Percentiles rank a stretch among this genome's conserved stretches.
Evolutionary conservation across 1,140 invertebrate species (phyloP).

Genomic region (Zaprionus inermis): DNA sequence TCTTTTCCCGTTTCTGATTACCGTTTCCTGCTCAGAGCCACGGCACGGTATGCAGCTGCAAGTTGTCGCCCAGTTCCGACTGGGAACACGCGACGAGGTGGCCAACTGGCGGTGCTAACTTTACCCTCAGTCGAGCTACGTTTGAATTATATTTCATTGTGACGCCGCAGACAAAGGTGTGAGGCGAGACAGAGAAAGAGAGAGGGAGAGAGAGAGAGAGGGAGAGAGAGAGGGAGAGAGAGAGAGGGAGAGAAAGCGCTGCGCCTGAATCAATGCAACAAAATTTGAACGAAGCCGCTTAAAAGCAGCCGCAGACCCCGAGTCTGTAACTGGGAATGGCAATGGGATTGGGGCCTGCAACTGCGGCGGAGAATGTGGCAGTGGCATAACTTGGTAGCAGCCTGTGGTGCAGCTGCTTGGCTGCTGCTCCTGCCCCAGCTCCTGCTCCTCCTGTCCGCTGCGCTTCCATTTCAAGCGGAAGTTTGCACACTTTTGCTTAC

Average conservation of each 20-base stretch:
- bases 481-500: slow-evolving; percentile 61
- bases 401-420: slow-evolving; percentile 10
- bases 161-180: slow-evolving; percentile 42
- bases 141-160: slow-evolving; percentile 64
- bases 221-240: background rate
- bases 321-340: background rate
- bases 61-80: slow-evolving; percentile 7
- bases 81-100: slow-evolving; percentile 10
- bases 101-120: slow-evolving; percentile 10
- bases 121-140: slow-evolving; percentile 23
- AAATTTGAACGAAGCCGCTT: slow-evolving; percentile 48
- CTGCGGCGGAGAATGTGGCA: background rate
- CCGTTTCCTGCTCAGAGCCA: too few species aligned
- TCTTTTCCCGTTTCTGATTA: background rate
- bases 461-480: slow-evolving; percentile 52
- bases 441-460: background rate
- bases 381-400: slow-evolving; percentile 16
- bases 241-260: background rate
- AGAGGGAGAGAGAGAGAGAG: background rate
- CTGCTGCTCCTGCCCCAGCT: too few species aligned
- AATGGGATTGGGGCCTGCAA: background rate
- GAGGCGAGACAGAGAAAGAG: slow-evolving; percentile 7
- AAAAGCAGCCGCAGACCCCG: slow-evolving; percentile 28
- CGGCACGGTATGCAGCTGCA: background rate
- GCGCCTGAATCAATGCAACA: slow-evolving; percentile 61